These are phyloP conservation scores for Pterophyllum scalare DNA, from an alignment of 2,113 vertebrate genomes.

Conservation along the genomic window DNA sequence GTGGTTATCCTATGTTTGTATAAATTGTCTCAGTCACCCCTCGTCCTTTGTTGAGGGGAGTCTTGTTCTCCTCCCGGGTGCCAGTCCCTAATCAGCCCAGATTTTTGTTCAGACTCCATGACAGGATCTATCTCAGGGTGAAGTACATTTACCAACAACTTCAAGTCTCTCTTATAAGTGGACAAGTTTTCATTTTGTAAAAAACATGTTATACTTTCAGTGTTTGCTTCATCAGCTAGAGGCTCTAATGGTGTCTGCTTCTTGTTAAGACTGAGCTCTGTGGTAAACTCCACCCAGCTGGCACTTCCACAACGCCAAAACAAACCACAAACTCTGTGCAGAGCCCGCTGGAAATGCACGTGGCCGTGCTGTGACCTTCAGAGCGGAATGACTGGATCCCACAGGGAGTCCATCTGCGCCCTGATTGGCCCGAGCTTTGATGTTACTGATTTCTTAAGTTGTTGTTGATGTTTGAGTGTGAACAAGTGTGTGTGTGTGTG, in stretches of 20 bases:
- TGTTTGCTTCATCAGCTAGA: neutral
- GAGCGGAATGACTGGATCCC: conserved; percentile 13
- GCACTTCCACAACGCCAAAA: conserved; percentile 32
- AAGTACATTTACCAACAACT: neutral
- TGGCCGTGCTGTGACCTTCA: conserved; percentile 12
- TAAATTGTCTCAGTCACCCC: too few relatives aligned
- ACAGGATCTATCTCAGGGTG: neutral
- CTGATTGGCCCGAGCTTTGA: conserved; percentile 40
- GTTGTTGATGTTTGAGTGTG: conserved; percentile 24
- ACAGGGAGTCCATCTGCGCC: neutral
- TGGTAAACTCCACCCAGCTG: conserved; percentile 48
- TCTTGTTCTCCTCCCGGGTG: neutral
- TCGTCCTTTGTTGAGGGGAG: too few relatives aligned
- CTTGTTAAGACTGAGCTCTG: conserved; percentile 24
- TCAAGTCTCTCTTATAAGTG: neutral
- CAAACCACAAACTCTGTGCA: conserved; percentile 22
- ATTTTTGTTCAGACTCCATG: neutral
- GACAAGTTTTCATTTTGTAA: neutral
- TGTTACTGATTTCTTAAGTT: conserved; percentile 53
- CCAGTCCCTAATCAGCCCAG: neutral
- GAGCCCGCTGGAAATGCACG: neutral
- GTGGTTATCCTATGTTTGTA: too few relatives aligned
- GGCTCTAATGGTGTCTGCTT: conserved; percentile 35
- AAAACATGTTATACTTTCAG: neutral
- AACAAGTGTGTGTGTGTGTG: conserved; percentile 8